Percentiles rank a stretch among this genome's conserved stretches.
phyloP scores from a whole-genome alignment of 2,888 invertebrate genomes.

The Hypomecis punctinalis region DNA sequence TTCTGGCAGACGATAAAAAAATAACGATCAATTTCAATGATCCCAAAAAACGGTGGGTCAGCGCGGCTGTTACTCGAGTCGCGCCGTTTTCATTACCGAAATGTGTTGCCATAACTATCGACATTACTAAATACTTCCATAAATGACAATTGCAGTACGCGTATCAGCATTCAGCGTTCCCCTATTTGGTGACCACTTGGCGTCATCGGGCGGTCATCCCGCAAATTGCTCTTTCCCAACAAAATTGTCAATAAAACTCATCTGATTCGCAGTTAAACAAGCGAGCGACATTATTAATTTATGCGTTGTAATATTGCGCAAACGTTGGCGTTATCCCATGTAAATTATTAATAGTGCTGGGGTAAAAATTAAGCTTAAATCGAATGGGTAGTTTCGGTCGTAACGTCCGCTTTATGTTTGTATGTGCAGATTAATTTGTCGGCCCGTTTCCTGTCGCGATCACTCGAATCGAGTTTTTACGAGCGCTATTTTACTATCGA shows the following conservation, averaged over 20 bases:
- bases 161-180: slow-evolving; percentile 56
- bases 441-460: slow-evolving; percentile 66
- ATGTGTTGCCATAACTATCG: slow-evolving; percentile 56
- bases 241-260: slow-evolving; percentile 85
- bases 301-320: slow-evolving; percentile 84
- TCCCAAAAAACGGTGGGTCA: slow-evolving; percentile 9
- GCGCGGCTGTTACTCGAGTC: slow-evolving; percentile 43
- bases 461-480: slow-evolving; percentile 61
- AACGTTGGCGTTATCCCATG: slow-evolving; percentile 81
- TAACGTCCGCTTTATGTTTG: slow-evolving; percentile 80
- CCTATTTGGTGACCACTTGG: slow-evolving; percentile 82
- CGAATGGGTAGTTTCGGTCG: slow-evolving; percentile 82
- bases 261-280: slow-evolving; percentile 85
- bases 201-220: slow-evolving; percentile 79
- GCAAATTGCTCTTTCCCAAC: slow-evolving; percentile 84
- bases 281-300: slow-evolving; percentile 85
- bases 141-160: slow-evolving; percentile 65
- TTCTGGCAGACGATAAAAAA: slow-evolving; percentile 11
- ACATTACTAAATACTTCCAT: slow-evolving; percentile 64
- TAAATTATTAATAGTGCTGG: slow-evolving; percentile 85
- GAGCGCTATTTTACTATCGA: slow-evolving; percentile 44
- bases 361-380: slow-evolving; percentile 85
- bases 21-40: slow-evolving; percentile 18
- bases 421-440: slow-evolving; percentile 78
- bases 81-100: slow-evolving; percentile 44